Conservation (phyloP, 1,140 invertebrate genomes). For the Eciton burchellii region DNA sequence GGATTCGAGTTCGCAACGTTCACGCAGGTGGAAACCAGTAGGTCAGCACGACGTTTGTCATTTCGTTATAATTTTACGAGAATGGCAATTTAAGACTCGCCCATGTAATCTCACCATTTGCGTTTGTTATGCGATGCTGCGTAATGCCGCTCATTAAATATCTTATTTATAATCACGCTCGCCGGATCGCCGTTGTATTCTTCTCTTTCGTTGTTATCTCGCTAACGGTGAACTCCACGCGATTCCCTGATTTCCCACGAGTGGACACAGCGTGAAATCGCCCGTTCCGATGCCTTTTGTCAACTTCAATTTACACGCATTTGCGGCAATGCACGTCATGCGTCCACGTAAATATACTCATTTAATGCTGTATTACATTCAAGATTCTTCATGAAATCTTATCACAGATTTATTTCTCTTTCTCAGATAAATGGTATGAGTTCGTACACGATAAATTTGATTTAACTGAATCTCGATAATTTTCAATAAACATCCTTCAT, state of each 20-base stretch:
- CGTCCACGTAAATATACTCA: no score
- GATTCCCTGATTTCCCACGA: conserved; percentile 51
- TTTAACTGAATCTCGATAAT: no score
- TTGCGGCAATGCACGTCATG: no score
- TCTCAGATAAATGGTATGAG: no score
- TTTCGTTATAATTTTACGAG: conserved; percentile 34
- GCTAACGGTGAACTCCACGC: conserved; percentile 54
- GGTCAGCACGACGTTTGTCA: conserved; percentile 2
- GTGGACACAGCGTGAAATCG: conserved; percentile 50
- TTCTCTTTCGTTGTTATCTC: conserved; percentile 32
- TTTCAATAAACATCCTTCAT: no score
- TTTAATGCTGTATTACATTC: no score
- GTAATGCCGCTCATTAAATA: conserved; percentile 54
- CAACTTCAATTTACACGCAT: no score
- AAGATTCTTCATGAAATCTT: no score
- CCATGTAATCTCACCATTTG: conserved; percentile 34
- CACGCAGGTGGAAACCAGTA: conserved; percentile 40
- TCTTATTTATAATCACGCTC: conserved; percentile 23
- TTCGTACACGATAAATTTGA: no score
- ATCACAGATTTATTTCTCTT: no score
- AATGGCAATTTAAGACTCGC: background rate
- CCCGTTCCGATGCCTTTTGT: no score
- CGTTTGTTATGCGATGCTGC: conserved; percentile 12
- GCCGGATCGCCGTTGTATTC: conserved; percentile 34
- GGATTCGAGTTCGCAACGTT: background rate